phyloP scores from a whole-genome alignment of 2,797 vertebrate genomes.

The Cyprinella venusta region DNA sequence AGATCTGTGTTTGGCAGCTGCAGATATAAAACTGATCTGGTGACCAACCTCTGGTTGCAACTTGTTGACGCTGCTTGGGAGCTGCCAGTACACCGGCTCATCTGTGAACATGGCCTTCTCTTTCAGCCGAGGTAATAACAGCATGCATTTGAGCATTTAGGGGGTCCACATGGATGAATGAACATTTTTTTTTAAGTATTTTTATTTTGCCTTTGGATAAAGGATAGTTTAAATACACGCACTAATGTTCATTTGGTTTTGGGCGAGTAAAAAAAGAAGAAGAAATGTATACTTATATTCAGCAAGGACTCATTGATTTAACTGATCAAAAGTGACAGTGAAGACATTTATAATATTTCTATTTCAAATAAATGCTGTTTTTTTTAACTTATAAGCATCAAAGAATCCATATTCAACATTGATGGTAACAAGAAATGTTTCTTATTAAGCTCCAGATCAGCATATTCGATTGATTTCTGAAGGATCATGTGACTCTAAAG shows the following conservation, averaged over 20 bases:
- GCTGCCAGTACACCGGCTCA: too few relatives aligned
- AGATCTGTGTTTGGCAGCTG: too few relatives aligned
- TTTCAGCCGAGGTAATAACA: neutral
- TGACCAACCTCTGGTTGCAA: too few relatives aligned
- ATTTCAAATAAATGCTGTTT: neutral
- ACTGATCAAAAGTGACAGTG: neutral
- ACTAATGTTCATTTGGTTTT: too few relatives aligned
- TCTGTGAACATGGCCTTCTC: too few relatives aligned
- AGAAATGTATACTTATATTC: neutral
- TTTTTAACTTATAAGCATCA: neutral
- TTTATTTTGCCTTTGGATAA: too few relatives aligned
- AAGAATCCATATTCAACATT: neutral
- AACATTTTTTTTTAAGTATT: too few relatives aligned
- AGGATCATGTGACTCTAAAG: neutral
- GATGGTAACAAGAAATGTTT: neutral
- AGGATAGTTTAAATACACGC: too few relatives aligned
- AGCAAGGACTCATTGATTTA: neutral
- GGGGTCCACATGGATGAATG: neutral
- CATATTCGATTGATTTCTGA: neutral
- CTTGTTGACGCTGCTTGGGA: too few relatives aligned
- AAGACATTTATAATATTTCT: neutral
- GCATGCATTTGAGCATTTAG: neutral
- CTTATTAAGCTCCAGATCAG: neutral
- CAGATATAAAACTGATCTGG: too few relatives aligned
- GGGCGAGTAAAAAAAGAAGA: too few relatives aligned